Evolutionary conservation across 2,113 vertebrate genomes (phyloP), one percentile per base, ranked within the genome.

Genomic region (Neoarius graeffei): DNA sequence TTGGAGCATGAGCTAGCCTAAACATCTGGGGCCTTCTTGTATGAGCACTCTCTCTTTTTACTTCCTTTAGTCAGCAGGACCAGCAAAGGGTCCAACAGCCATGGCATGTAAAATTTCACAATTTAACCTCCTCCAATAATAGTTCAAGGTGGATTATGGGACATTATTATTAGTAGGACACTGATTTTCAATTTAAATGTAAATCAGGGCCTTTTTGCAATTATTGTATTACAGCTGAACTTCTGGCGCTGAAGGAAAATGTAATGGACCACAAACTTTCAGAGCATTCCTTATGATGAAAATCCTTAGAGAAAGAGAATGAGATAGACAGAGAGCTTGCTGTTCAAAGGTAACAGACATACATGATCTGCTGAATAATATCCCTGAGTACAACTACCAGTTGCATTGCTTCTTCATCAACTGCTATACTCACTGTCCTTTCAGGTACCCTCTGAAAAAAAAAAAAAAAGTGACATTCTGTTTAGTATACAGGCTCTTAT

Each of bases 161-260:
- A 93, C 88, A 90, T 94, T 90, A 93, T 94, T 94, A 93, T 95
- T 89, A 92, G 90, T 89, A 92, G 92, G 93, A 94, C 92, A 90
- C 90, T 84, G 92, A 92, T 93, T 95, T 95, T 93, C 90, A 85
- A 94, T 95, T 94, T 94, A 95, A 95, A 95, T 95, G 93, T 93
- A 95, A 95, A 95, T 95, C 92, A 92, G 90, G 86, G 89, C 50
- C 88, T 91, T 93, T 89, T 91, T 91, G 88, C 88, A 91, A 93
- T 93, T 93, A 93, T 92, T 92, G 89, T 90, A 92, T 91, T 90
- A 86, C 91, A 89, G 90, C 83, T 89, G 92, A 93, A 93, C 88
- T 91, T 92, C 69, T 87, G 83, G 86, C 89, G 27, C 77, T 56
- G 67, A 79, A 87, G 82, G 52, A 88, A 91, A 77, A 88, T 90